Base-by-base conservation (phyloP, 2,888 invertebrate species). In the Shargacucullia verbasci region DNA sequence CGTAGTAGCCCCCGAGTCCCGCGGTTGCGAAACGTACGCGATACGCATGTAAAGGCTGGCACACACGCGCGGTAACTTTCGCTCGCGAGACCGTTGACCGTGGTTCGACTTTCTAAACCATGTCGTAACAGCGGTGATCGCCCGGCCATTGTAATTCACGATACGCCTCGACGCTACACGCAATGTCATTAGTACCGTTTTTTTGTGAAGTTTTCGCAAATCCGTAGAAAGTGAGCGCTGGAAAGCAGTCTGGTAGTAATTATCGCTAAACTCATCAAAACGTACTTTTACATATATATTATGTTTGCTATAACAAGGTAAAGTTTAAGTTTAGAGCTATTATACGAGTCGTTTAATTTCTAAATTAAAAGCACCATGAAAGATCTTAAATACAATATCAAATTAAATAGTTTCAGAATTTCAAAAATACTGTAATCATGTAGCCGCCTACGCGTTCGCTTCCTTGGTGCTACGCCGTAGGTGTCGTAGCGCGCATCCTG, bases 61-160 rank as follows among this genome's bases (percentile, higher is more conserved):
- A 80, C 83, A 86, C 87, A 86, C 85, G 73, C 77, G 76, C 75
- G 71, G 69, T 81, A 89, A 92, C 92, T 93, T 93, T 94, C 93
- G 90, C 93, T 83, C 70, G 83, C 84, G 85, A 80, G 93, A 89
- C 91, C 91, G 85, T 87, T 91, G 93, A 91, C 93, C 93, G 93
- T 92, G 92, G 88, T 78, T 83, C 84, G 84, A 88, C 94, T 94
- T 94, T 94, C 94, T 92, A 92, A 92, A 91, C 78, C 87, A 83
- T 92, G 87, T 92, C 88, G 92, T 92, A 93, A 93, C 87, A 80
- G 58, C 87, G 87, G 87, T 86, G 89, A 89, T 90, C 89, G 91
- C 85, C 85, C 85, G 67, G 75, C 87, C 84, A 90, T 91, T 91
- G 92, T 90, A 89, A 90, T 89, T 89, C 91, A 88, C 89, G 87